Evolutionary conservation across 2,797 vertebrate genomes (phyloP).

Genomic region (Microhierax caerulescens): DNA sequence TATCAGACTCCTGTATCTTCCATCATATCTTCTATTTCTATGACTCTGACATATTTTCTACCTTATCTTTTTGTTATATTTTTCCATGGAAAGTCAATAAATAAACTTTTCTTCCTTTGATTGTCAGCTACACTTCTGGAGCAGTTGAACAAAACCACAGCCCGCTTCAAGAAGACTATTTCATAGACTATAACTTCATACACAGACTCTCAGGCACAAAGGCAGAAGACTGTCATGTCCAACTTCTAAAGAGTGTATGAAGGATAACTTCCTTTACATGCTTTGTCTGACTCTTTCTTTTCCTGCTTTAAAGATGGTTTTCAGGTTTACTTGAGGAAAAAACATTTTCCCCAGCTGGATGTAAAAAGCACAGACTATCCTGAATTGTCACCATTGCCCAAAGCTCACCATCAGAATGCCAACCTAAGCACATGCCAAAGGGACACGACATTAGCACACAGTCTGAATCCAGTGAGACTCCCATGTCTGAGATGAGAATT

Average conservation of each 20-base stretch:
- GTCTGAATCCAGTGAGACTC: background rate
- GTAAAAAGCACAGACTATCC: background rate
- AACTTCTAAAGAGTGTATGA: background rate
- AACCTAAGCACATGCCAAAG: background rate
- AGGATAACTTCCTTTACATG: background rate
- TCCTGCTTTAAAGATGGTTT: background rate
- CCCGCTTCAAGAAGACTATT: background rate
- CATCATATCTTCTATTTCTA: background rate
- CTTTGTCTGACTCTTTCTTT: background rate
- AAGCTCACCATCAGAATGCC: background rate
- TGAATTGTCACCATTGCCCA: background rate
- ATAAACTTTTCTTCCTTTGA: background rate
- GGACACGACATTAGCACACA: fast-evolving
- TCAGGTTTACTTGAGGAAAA: background rate
- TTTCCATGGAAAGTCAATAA: background rate
- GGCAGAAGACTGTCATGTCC: background rate
- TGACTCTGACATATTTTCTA: background rate
- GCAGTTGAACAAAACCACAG: background rate
- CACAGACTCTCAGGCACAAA: background rate
- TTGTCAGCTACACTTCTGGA: conserved; percentile 8
- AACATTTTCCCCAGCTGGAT: background rate
- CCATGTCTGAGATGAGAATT: background rate
- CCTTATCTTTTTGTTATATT: background rate
- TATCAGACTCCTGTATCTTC: background rate
- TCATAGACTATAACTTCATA: background rate